A percentile compares a stretch with the other conserved stretches of the same genome.
Conservation (phyloP, 2,797 vertebrate species). For the Graptemys geographica region DNA sequence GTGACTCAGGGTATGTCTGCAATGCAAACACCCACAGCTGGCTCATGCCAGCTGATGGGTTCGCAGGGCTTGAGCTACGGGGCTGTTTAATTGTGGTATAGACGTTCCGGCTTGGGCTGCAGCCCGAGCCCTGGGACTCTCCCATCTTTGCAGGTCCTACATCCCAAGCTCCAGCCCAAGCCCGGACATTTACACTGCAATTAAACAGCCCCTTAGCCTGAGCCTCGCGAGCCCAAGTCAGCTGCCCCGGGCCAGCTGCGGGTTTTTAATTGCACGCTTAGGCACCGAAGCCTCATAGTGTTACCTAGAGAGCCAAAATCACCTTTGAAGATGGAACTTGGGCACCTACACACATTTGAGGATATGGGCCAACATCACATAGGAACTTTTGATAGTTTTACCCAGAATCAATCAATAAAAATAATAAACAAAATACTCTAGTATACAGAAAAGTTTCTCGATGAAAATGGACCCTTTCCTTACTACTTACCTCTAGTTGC, state of each 20-base stretch:
- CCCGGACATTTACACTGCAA: neutral
- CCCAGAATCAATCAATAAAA: neutral
- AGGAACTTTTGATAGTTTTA: neutral
- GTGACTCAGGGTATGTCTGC: neutral
- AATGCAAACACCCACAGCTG: neutral
- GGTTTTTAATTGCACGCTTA: neutral
- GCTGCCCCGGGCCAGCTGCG: neutral
- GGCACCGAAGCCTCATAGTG: neutral
- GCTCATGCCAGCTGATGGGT: neutral
- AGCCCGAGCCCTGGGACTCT: neutral
- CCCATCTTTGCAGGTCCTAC: neutral
- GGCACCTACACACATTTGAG: neutral
- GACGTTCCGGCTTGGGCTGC: neutral
- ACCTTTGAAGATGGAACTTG: neutral
- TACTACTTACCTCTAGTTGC: neutral
- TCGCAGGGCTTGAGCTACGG: neutral
- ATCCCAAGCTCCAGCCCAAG: neutral
- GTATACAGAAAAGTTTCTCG: constrained; percentile 6
- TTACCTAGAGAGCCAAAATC: neutral
- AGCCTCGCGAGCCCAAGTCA: neutral
- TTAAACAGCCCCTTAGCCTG: neutral
- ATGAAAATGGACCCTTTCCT: constrained; percentile 28
- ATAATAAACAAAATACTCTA: neutral
- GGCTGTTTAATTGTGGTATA: neutral
- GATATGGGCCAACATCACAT: neutral